Conservation (phyloP, 2,888 invertebrate species). For the Tridacna crocea region DNA sequence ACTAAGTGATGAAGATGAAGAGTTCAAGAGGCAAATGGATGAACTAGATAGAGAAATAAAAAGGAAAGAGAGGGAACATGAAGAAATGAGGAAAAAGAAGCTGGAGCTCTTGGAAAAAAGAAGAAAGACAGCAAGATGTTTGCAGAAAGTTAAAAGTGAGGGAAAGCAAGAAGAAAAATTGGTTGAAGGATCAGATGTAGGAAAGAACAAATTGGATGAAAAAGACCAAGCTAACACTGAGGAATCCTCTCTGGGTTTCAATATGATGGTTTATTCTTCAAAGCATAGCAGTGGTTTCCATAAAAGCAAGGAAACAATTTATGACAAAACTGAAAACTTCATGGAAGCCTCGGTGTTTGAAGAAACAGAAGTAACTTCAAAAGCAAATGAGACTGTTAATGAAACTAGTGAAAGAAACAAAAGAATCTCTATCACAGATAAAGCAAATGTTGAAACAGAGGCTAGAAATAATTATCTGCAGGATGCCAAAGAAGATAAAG, state of each 20-base stretch:
- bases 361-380: too few species aligned
- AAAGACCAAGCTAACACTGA: conserved; percentile 9
- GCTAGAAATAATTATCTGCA: neutral
- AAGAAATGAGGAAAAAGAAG: conserved; percentile 55
- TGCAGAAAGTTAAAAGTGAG: neutral
- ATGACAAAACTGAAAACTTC: too few species aligned
- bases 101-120: conserved; percentile 41
- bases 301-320: too few species aligned
- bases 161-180: neutral
- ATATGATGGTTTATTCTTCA: too few species aligned
- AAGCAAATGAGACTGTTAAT: too few species aligned
- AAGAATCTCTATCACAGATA: too few species aligned
- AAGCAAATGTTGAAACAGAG: conserved; percentile 42
- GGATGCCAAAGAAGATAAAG: neutral
- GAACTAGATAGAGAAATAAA: conserved; percentile 68
- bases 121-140: conserved; percentile 40
- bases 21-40: conserved; percentile 66
- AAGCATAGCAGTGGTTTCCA: too few species aligned
- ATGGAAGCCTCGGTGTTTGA: too few species aligned
- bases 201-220: neutral
- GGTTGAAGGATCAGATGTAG: neutral
- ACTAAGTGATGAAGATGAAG: conserved; percentile 59
- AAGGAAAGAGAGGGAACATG: conserved; percentile 69
- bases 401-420: too few species aligned
- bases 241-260: too few species aligned